phyloP scores from a whole-genome alignment of 2,797 vertebrate species.

The Sciurus carolinensis region DNA sequence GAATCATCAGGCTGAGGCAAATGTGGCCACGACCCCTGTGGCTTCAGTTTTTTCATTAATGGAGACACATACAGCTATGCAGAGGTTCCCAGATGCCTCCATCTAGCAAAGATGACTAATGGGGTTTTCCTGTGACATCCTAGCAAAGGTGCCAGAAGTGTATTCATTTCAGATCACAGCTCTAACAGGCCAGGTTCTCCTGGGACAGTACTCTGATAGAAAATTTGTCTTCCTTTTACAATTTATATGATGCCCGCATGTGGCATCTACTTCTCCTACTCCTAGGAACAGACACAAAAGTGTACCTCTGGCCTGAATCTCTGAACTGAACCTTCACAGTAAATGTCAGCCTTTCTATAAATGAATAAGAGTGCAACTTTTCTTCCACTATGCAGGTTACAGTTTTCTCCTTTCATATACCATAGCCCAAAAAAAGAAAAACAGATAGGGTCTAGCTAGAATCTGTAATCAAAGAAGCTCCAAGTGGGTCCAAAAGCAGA shows the following conservation, averaged over 20 bases:
- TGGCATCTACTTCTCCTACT: neutral
- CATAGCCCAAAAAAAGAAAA: neutral
- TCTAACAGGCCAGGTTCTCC: constrained; percentile 23
- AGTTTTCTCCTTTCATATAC: constrained; percentile 10
- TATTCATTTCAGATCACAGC: constrained; percentile 66
- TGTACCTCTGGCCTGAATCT: neutral
- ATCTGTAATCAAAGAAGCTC: neutral
- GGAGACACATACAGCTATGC: constrained; percentile 1
- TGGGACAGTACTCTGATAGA: neutral
- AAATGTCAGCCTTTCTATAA: constrained; percentile 27
- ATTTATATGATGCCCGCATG: neutral
- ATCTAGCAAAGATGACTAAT: constrained; percentile 77
- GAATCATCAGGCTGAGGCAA: constrained; percentile 63
- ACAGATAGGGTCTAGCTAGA: neutral
- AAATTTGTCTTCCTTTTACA: neutral
- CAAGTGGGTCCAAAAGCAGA: constrained; percentile 2
- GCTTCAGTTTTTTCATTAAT: constrained; percentile 74
- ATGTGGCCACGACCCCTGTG: constrained; percentile 40
- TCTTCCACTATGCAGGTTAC: neutral
- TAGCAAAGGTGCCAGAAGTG: constrained; percentile 64
- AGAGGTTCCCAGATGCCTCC: constrained; percentile 69
- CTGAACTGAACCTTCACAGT: neutral
- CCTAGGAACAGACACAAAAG: neutral
- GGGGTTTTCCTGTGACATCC: constrained; percentile 78
- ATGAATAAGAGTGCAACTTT: neutral